These are phyloP conservation scores for Pandemis corylana DNA, from an alignment of 2,888 invertebrate species.

Conservation along the genomic window DNA sequence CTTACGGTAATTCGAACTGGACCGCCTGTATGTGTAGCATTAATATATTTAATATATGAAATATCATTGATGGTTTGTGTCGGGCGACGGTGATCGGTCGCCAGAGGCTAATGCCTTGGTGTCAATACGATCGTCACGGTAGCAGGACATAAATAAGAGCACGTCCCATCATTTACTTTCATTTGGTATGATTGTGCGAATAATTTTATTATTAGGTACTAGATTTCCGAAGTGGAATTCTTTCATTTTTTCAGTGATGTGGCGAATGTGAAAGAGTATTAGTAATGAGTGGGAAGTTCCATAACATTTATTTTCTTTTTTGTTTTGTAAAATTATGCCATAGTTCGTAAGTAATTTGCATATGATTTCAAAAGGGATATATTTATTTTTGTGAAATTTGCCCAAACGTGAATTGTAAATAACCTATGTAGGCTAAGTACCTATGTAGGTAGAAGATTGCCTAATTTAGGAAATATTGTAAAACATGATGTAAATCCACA, in stretches of 20 bases:
- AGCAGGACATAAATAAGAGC: neutral
- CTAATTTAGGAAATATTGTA: conserved; percentile 23
- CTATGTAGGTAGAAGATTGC: neutral
- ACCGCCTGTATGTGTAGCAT: neutral
- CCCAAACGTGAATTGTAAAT: conserved; percentile 19
- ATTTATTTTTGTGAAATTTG: conserved; percentile 9
- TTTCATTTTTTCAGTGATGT: neutral
- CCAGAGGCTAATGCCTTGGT: neutral
- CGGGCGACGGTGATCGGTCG: too few species aligned
- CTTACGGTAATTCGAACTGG: neutral
- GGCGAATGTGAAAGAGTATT: neutral
- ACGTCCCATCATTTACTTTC: neutral
- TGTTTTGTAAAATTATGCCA: neutral
- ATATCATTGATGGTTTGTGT: too few species aligned
- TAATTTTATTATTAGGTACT: neutral
- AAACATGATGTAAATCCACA: conserved; percentile 33
- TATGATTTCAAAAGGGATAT: conserved; percentile 1
- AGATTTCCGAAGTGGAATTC: neutral
- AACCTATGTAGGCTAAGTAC: neutral
- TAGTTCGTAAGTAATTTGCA: conserved; percentile 4
- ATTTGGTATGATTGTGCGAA: neutral
- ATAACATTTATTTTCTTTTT: neutral
- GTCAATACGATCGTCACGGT: neutral
- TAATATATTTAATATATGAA: neutral
- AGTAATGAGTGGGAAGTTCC: neutral